phyloP scores from a whole-genome alignment of 2,888 invertebrate genomes.

The Spatulosminthurus flaviceps region DNA sequence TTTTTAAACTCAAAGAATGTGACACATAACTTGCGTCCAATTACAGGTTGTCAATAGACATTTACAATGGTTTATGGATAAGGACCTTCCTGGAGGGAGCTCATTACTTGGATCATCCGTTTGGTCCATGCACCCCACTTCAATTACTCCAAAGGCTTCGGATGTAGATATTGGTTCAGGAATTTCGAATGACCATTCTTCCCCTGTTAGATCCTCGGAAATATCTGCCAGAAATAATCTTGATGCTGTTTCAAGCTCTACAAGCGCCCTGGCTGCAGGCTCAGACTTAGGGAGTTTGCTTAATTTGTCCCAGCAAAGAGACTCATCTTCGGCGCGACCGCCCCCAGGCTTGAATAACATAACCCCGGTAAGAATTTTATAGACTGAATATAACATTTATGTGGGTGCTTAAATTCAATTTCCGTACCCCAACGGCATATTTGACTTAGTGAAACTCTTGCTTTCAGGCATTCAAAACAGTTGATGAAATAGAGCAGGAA shows the following conservation, averaged over 20 bases:
- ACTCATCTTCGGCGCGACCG: not conserved
- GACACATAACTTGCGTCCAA: too few species aligned
- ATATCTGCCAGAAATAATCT: constrained; percentile 7
- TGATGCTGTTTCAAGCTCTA: not conserved
- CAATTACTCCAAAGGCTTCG: constrained; percentile 5
- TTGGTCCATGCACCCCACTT: constrained; percentile 63
- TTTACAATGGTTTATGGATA: constrained; percentile 61
- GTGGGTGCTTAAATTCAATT: too few species aligned
- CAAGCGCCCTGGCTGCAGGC: constrained; percentile 35
- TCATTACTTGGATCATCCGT: constrained; percentile 63
- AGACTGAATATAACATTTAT: too few species aligned
- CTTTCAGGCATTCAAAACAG: constrained; percentile 58
- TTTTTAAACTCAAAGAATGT: too few species aligned
- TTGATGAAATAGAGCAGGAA: constrained; percentile 62
- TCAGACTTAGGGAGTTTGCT: constrained; percentile 42
- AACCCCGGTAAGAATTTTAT: constrained; percentile 22
- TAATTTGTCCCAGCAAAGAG: not conserved
- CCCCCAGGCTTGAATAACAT: constrained; percentile 23
- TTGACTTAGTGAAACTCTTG: constrained; percentile 4
- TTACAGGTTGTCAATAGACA: constrained; percentile 60
- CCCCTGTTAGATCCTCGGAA: not conserved
- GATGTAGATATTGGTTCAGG: constrained; percentile 5
- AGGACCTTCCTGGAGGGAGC: constrained; percentile 60
- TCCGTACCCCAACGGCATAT: too few species aligned
- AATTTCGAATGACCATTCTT: not conserved